These are phyloP conservation scores for Eurypyga helias DNA, from an alignment of 2,113 vertebrate species.

Conservation along the genomic window DNA sequence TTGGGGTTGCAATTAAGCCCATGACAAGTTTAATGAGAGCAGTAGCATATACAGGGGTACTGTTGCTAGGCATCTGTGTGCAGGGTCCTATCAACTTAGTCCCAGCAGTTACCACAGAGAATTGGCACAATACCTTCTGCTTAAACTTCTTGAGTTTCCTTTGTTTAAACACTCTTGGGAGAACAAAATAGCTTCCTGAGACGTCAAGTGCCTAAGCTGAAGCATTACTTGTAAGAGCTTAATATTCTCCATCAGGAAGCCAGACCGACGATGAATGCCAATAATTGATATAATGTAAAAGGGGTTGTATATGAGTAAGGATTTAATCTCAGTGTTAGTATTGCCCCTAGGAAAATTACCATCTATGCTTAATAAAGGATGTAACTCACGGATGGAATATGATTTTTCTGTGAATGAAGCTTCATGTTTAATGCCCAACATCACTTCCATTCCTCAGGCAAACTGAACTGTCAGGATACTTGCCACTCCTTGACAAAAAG, in stretches of 20 bases:
- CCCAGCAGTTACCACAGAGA: not conserved
- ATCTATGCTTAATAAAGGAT: conserved; percentile 4
- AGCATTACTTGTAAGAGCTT: not conserved
- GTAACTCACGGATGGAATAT: not conserved
- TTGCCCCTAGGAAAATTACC: not conserved
- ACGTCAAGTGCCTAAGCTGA: not conserved
- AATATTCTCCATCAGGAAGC: not conserved
- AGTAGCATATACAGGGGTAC: not conserved
- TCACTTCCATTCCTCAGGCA: not conserved
- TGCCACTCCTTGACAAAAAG: not conserved
- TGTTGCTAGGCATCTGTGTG: not conserved
- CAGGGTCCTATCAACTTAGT: not conserved
- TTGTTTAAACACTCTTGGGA: conserved; percentile 30
- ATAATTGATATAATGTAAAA: not conserved
- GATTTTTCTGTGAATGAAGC: not conserved
- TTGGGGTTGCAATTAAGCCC: not conserved
- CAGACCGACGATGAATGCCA: not conserved
- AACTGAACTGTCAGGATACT: not conserved
- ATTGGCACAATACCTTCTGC: not conserved
- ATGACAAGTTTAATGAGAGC: not conserved
- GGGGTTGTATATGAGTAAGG: not conserved
- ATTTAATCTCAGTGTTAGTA: not conserved
- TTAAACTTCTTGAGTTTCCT: not conserved
- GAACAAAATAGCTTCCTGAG: not conserved
- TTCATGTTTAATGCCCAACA: not conserved